Evolutionary conservation across 2,113 vertebrate genomes (phyloP).

Genomic region (Hyperopisus bebe): DNA sequence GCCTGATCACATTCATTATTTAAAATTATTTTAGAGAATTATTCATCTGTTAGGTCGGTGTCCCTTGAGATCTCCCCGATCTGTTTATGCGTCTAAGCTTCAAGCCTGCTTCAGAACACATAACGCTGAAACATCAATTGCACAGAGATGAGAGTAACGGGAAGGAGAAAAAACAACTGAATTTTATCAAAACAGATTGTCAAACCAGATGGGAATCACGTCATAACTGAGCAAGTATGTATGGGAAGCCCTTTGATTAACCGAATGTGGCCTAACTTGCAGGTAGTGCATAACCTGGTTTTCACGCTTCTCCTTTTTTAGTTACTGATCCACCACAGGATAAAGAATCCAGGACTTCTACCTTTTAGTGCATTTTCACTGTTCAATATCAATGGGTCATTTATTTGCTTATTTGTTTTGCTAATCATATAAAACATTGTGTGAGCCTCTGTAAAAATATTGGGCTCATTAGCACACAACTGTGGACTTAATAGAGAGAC

Average conservation of each 20-base stretch:
- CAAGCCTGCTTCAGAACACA: conserved; percentile 44
- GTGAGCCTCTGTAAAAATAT: conserved; percentile 39
- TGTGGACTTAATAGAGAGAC: conserved; percentile 38
- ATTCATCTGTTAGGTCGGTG: conserved; percentile 9
- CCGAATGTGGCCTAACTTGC: conserved; percentile 39
- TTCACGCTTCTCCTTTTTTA: not conserved
- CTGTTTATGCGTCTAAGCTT: conserved; percentile 49
- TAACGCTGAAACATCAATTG: conserved; percentile 53
- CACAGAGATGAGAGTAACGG: conserved; percentile 41
- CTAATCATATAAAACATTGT: not conserved
- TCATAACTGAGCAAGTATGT: conserved; percentile 53
- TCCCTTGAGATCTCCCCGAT: conserved; percentile 20
- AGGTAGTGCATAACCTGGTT: conserved; percentile 38
- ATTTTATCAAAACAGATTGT: conserved; percentile 69
- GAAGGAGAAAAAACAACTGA: conserved; percentile 52
- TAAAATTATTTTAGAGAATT: conserved; percentile 13
- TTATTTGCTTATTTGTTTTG: not conserved
- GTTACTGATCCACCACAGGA: not conserved
- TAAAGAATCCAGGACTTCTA: not conserved
- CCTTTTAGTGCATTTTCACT: not conserved
- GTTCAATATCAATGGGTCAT: not conserved
- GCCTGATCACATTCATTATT: not conserved
- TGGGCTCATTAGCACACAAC: conserved; percentile 53
- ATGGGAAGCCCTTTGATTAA: conserved; percentile 50
- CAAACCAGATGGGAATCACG: conserved; percentile 63